A percentile compares a stretch with the other conserved stretches of the same genome.
phyloP scores from a whole-genome alignment of 2,113 vertebrate species.

The Rafetus swinhoei region DNA sequence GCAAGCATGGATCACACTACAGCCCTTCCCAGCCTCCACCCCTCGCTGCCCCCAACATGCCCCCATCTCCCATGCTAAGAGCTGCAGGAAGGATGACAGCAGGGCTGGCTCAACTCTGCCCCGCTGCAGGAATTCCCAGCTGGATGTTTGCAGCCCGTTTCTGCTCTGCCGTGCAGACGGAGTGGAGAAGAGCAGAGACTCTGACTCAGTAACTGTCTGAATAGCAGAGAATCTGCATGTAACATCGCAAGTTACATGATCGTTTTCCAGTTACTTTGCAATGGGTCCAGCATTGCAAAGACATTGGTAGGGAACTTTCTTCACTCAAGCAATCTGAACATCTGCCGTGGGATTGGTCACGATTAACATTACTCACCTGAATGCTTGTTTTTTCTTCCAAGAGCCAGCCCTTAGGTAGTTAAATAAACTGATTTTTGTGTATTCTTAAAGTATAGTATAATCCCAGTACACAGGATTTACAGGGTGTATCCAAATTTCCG shows the following conservation, averaged over 20 bases:
- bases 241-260: not conserved
- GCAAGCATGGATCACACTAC: not conserved
- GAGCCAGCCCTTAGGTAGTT: not conserved
- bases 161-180: not conserved
- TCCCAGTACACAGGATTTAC: not conserved
- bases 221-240: not conserved
- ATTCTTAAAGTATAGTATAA: not conserved
- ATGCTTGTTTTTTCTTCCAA: not conserved
- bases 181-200: not conserved
- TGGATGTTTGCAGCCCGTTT: not conserved
- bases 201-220: not conserved
- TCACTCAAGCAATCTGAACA: not conserved
- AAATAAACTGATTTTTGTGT: not conserved
- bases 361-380: not conserved
- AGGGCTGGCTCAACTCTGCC: not conserved
- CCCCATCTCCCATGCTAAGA: not conserved
- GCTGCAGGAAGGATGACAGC: not conserved
- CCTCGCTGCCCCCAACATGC: not conserved
- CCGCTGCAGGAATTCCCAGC: not conserved
- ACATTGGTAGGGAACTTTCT: not conserved
- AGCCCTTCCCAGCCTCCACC: not conserved
- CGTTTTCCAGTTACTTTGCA: slow-evolving; percentile 2
- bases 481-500: not conserved
- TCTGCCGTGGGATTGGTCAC: not conserved
- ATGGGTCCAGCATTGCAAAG: not conserved